Conservation (phyloP, 2,888 invertebrate species). For the Drosophila greeni region DNA sequence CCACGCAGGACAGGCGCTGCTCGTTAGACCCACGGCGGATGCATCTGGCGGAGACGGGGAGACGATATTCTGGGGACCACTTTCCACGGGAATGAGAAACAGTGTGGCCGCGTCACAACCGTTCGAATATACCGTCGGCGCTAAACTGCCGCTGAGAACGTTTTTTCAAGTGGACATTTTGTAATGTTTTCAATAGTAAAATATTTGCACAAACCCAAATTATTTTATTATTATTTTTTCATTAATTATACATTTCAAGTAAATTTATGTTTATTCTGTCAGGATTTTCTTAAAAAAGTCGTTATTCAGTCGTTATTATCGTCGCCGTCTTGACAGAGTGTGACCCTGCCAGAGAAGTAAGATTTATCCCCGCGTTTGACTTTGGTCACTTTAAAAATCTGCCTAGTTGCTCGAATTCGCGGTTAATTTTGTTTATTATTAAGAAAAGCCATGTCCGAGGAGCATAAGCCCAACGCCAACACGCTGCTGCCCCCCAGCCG, state of each 20-base stretch:
- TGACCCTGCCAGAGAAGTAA: background rate
- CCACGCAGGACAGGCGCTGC: constrained; percentile 24
- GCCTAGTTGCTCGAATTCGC: background rate
- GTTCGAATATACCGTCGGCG: constrained; percentile 7
- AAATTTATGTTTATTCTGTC: background rate
- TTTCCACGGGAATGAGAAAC: background rate
- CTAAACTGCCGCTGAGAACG: background rate
- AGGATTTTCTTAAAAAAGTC: background rate
- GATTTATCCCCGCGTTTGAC: background rate
- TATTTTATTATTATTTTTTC: background rate
- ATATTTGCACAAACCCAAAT: background rate
- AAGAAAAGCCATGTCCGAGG: background rate
- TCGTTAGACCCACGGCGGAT: constrained; percentile 8
- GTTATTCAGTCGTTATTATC: background rate
- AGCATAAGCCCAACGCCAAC: constrained; percentile 49
- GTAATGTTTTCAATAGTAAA: background rate
- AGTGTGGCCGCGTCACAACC: background rate
- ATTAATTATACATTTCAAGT: too few species aligned
- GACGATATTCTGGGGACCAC: constrained; percentile 1
- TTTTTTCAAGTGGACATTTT: background rate
- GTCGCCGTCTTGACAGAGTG: background rate
- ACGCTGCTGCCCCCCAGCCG: constrained; percentile 72
- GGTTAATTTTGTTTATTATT: constrained; percentile 1
- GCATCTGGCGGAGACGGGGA: constrained; percentile 8
- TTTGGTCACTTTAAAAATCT: background rate